These are phyloP conservation scores for Trichogramma dendrolimi DNA, from an alignment of 2,888 invertebrate species.

Conservation along the genomic window DNA sequence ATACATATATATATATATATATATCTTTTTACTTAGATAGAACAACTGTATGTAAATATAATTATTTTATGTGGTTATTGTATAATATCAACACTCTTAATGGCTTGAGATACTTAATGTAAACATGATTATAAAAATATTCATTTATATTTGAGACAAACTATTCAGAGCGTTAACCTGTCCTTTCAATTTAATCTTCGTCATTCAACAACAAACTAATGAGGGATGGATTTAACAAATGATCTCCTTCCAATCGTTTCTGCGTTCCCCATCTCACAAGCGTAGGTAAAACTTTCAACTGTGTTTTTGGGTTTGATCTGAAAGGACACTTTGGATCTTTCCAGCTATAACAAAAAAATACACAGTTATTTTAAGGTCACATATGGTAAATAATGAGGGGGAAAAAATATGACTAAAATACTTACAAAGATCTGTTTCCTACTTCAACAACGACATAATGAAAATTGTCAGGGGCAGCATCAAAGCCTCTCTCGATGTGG, in stretches of 20 bases:
- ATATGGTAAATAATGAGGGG: slow-evolving; percentile 1
- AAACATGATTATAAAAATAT: background rate
- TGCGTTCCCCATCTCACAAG: slow-evolving; percentile 73
- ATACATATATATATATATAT: too few species aligned
- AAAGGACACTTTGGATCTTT: slow-evolving; percentile 78
- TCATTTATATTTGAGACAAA: background rate
- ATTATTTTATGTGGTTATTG: slow-evolving; percentile 6
- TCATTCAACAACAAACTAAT: slow-evolving; percentile 78
- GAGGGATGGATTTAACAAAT: slow-evolving; percentile 69
- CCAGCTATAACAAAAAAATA: slow-evolving; percentile 64
- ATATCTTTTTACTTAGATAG: too few species aligned
- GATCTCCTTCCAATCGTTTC: slow-evolving; percentile 73
- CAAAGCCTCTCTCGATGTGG: slow-evolving; percentile 66
- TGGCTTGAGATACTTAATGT: background rate
- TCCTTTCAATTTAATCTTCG: slow-evolving; percentile 54
- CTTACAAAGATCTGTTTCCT: slow-evolving; percentile 72
- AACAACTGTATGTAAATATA: slow-evolving; percentile 14
- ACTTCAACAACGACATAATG: slow-evolving; percentile 75
- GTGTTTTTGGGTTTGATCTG: slow-evolving; percentile 68
- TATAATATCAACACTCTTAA: background rate
- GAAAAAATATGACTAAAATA: slow-evolving; percentile 34
- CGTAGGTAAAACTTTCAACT: slow-evolving; percentile 77
- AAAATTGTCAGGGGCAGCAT: slow-evolving; percentile 59
- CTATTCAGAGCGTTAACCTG: background rate
- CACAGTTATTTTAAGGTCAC: background rate